Percentiles rank a stretch among this genome's conserved stretches.
phyloP scores from a whole-genome alignment of 92 coral and sea anemone species.

The Zoanthus sansibaricus region DNA sequence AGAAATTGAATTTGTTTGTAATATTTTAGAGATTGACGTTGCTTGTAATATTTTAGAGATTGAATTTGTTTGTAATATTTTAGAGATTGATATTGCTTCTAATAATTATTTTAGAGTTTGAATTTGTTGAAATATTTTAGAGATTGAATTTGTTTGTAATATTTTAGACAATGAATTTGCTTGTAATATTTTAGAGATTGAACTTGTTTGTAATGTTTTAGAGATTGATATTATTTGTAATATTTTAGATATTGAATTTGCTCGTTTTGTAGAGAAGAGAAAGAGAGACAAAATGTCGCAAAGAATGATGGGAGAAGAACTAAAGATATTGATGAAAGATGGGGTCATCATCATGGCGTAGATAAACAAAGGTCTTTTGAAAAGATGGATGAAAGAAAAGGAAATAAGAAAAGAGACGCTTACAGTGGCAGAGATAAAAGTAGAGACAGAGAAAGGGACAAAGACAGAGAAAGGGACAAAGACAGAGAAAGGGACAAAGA shows the following conservation, averaged over 20 bases:
- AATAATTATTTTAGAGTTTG: too few relatives aligned
- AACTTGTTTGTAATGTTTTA: too few relatives aligned
- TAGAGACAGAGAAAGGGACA: constrained; percentile 7
- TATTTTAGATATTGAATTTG: neutral
- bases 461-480: neutral
- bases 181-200: too few relatives aligned
- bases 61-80: too few relatives aligned
- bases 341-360: constrained; percentile 19
- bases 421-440: neutral
- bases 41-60: too few relatives aligned
- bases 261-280: constrained; percentile 49
- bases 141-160: too few relatives aligned
- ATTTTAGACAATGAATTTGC: too few relatives aligned
- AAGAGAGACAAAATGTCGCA: constrained; percentile 34
- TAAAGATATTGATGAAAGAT: constrained; percentile 18
- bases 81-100: too few relatives aligned
- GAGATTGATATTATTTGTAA: too few relatives aligned
- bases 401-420: neutral
- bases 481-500: constrained; percentile 14
- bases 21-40: constrained; percentile 44
- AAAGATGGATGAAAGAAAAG: neutral
- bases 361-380: constrained; percentile 32
- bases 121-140: too few relatives aligned
- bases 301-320: constrained; percentile 14
- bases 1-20: neutral